These are phyloP conservation scores for Aythya baeri DNA, from an alignment of 2,113 vertebrate genomes.

Conservation along the genomic window DNA sequence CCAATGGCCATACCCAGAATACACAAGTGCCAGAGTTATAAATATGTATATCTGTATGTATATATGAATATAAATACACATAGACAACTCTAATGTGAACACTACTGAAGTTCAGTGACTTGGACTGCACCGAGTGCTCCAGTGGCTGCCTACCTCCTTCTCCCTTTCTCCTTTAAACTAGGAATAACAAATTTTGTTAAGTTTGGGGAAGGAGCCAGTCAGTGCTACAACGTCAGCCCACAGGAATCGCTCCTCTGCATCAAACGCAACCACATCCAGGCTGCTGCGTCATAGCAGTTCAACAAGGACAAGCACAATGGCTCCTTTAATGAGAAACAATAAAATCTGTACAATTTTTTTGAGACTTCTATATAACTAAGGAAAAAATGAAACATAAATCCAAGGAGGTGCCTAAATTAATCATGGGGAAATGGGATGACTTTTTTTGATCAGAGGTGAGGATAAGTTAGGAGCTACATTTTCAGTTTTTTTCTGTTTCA, in stretches of 20 bases:
- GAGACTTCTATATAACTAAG: neutral
- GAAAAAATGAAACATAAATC: neutral
- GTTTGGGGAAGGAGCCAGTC: neutral
- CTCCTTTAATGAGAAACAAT: neutral
- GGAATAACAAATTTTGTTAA: neutral
- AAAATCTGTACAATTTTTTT: neutral
- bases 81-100: neutral
- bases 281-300: accelerated
- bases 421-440: neutral
- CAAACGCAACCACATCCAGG: neutral
- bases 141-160: neutral
- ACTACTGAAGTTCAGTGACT: neutral
- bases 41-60: neutral
- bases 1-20: neutral
- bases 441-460: neutral
- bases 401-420: neutral
- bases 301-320: neutral
- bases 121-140: neutral
- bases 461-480: neutral
- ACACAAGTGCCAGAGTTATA: neutral
- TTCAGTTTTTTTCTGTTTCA: neutral
- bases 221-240: neutral
- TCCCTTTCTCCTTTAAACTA: neutral
- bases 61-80: neutral
- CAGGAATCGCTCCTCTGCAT: neutral